These are phyloP conservation scores for Disparrhopalites patrizii DNA, from an alignment of 2,888 invertebrate genomes.

Conservation along the genomic window DNA sequence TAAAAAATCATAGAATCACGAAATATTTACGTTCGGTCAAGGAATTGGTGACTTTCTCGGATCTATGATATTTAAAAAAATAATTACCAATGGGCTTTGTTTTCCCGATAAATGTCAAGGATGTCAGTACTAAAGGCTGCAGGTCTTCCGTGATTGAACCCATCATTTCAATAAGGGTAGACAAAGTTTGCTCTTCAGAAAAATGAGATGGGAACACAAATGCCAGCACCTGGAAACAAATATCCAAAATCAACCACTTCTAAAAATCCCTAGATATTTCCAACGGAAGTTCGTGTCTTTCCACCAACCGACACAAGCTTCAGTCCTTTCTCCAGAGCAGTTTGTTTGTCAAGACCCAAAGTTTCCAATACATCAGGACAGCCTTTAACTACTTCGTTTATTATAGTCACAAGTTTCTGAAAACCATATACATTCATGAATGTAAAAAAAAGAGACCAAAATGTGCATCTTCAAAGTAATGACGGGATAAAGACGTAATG, in stretches of 20 bases:
- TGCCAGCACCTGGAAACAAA: slow-evolving; percentile 65
- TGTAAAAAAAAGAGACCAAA: not conserved
- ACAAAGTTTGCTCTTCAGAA: slow-evolving; percentile 76
- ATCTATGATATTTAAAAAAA: too few relatives aligned
- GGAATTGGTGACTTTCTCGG: too few relatives aligned
- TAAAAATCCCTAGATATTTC: not conserved
- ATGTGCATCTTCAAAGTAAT: too few relatives aligned
- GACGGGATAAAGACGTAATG: too few relatives aligned
- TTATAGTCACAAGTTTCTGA: slow-evolving; percentile 58
- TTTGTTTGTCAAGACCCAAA: slow-evolving; percentile 72
- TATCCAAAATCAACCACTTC: not conserved
- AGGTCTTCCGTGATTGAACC: slow-evolving; percentile 75
- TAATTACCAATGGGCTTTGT: slow-evolving; percentile 75
- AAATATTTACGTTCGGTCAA: too few relatives aligned
- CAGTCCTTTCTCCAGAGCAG: slow-evolving; percentile 83
- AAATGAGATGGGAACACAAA: slow-evolving; percentile 92
- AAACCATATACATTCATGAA: not conserved
- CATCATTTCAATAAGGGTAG: slow-evolving; percentile 70
- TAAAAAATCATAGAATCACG: not conserved
- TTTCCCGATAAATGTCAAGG: slow-evolving; percentile 81
- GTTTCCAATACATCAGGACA: slow-evolving; percentile 64
- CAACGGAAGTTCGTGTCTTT: not conserved
- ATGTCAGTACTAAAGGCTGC: slow-evolving; percentile 75
- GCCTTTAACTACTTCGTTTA: slow-evolving; percentile 70
- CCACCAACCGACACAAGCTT: slow-evolving; percentile 70